Conservation (phyloP, 2,113 vertebrate species). For the Oryctolagus cuniculus region DNA sequence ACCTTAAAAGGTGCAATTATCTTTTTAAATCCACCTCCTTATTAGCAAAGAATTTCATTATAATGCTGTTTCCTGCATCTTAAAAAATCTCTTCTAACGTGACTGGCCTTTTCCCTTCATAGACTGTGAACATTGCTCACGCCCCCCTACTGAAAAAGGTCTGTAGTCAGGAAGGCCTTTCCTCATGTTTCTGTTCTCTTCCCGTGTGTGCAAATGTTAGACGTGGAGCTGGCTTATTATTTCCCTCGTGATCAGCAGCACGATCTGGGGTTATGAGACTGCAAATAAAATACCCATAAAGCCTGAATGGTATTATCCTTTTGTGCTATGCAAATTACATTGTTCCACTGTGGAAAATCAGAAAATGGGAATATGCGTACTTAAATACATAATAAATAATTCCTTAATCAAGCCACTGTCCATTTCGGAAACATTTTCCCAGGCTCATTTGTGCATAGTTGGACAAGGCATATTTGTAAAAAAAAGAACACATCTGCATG, state of each 20-base stretch:
- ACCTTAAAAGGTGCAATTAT: neutral
- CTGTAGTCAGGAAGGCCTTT: neutral
- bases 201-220: neutral
- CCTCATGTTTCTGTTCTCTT: neutral
- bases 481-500: neutral
- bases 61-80: neutral
- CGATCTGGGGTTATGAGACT: neutral
- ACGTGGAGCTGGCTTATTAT: neutral
- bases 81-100: neutral
- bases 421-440: neutral
- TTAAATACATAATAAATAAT: constrained; percentile 21
- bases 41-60: neutral
- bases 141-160: neutral
- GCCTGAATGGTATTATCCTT: neutral
- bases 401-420: neutral
- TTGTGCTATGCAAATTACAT: neutral
- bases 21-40: constrained; percentile 17
- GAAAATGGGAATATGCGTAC: neutral
- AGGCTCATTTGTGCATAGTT: constrained; percentile 3
- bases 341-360: constrained; percentile 15
- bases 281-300: neutral
- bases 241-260: neutral
- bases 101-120: neutral
- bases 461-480: neutral
- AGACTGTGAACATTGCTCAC: neutral